phyloP scores from a whole-genome alignment of 2,888 invertebrate species.

The Thelaira solivaga region DNA sequence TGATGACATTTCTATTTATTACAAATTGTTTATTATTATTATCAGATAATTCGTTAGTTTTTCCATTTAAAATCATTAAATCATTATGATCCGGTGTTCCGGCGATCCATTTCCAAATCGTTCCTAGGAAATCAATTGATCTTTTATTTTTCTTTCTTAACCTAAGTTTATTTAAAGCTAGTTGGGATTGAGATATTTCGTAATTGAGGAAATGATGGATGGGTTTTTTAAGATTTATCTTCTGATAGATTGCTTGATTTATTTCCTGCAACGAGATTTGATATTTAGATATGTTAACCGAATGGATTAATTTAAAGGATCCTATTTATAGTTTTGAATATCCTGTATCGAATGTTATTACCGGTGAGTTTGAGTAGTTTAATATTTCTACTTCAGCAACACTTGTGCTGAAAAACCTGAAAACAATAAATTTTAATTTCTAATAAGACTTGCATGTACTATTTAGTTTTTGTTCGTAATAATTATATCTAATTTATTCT shows the following conservation, averaged over 20 bases:
- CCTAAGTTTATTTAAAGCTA: background rate
- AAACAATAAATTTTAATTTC: background rate
- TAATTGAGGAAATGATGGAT: slow-evolving; percentile 3
- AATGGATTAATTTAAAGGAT: background rate
- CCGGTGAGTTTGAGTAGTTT: background rate
- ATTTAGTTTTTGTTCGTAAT: background rate
- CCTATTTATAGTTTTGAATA: background rate
- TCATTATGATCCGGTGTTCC: slow-evolving; percentile 15
- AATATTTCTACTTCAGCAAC: slow-evolving; percentile 6
- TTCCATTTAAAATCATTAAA: slow-evolving; percentile 6
- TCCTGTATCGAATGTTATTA: background rate
- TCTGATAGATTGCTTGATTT: background rate
- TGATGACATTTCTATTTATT: slow-evolving; percentile 3
- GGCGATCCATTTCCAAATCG: slow-evolving; percentile 10
- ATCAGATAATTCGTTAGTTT: background rate
- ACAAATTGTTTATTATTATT: slow-evolving; percentile 9
- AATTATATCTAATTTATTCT: background rate
- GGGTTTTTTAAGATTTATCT: background rate
- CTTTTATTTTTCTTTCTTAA: background rate
- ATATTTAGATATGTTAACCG: slow-evolving; percentile 13
- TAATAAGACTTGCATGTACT: background rate
- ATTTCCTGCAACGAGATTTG: background rate
- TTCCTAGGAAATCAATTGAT: slow-evolving; percentile 12
- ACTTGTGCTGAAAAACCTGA: slow-evolving; percentile 2
- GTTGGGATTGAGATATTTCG: slow-evolving; percentile 1